Evolutionary conservation across 2,888 invertebrate genomes (phyloP), one percentile per base, ranked within the genome.

Genomic region (Polymixis lichenea): DNA sequence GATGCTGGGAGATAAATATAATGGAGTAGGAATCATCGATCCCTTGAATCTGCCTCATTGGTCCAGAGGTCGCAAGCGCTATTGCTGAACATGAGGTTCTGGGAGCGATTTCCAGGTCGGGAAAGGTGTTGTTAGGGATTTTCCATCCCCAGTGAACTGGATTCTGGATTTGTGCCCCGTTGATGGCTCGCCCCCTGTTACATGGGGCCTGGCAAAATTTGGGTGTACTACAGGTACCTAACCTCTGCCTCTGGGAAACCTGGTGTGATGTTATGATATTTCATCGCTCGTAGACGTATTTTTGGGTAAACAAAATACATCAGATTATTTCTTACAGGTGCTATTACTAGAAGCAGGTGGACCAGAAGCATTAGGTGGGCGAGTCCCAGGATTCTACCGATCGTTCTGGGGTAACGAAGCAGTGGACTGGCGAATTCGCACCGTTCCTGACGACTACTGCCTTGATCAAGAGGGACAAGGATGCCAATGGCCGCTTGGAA

Each of bases 401-500:
- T 95, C 95, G 74, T 97, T 97, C 90, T 97, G 97, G 92, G 96
- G 95, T 72, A 95, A 97, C 84, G 93, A 96, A 9, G 91, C 95
- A 4, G 94, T 97, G 69, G 97, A 98, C 91, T 98, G 98, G 98
- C 93, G 94, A 55, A 97, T 97, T 89, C 96, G 96, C 82, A 98
- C 98, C 0, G 97, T 95, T 81, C 97, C 97, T 15, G 97, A 97
- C 64, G 88, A 93, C 71, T 95, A 95, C 83, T 98, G 98, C 86
- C 95, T 97, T n/a, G 97, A 97, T 64, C 96, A 95, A 88, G 95
- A 95, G 0, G 96, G 95, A 13, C 92, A 95, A 55, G 95, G 97
- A 0, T 97, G 97, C 89, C 89, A 90, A n/a, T 98, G 98, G 98
- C 97, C 97, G 0, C 94, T 98, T 62, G 98, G 98, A 22, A 98